Evolutionary conservation across 2,888 invertebrate species (phyloP).

Genomic region (Ophioninae sp.): DNA sequence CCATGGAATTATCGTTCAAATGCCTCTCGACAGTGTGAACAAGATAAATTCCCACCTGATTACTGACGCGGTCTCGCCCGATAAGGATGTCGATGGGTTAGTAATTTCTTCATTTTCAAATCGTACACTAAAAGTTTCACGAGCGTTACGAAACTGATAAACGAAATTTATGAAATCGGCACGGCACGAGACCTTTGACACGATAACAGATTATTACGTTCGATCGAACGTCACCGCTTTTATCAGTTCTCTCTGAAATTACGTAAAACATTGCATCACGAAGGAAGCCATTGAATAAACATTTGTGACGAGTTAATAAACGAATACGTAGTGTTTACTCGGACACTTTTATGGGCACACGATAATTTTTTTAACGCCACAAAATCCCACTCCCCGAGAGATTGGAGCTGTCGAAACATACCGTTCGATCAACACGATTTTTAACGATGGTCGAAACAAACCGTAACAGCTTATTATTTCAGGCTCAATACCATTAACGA

Average conservation of each 20-base stretch:
- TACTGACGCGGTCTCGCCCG: conserved; percentile 92
- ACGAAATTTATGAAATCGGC: conserved; percentile 25
- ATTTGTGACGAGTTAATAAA: background rate
- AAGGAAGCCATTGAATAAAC: background rate
- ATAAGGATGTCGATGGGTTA: conserved; percentile 98
- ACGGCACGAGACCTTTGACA: conserved; percentile 58
- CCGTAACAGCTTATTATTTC: conserved; percentile 28
- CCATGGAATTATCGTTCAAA: conserved; percentile 98
- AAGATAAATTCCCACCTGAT: conserved; percentile 93
- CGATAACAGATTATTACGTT: conserved; percentile 34
- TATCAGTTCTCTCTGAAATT: conserved; percentile 25
- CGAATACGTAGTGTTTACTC: background rate
- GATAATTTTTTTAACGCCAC: background rate
- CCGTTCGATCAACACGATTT: no score
- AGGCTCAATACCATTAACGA: conserved; percentile 96
- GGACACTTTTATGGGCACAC: background rate
- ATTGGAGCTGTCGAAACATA: background rate
- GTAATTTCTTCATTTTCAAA: conserved; percentile 57
- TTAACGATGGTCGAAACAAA: background rate
- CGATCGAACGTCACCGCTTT: conserved; percentile 4
- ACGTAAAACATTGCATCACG: conserved; percentile 29
- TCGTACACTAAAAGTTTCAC: background rate
- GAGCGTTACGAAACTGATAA: conserved; percentile 45
- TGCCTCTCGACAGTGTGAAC: conserved; percentile 93
- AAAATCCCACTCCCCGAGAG: background rate